phyloP scores from a whole-genome alignment of 2,888 invertebrate species.

The Netelia inedita region DNA sequence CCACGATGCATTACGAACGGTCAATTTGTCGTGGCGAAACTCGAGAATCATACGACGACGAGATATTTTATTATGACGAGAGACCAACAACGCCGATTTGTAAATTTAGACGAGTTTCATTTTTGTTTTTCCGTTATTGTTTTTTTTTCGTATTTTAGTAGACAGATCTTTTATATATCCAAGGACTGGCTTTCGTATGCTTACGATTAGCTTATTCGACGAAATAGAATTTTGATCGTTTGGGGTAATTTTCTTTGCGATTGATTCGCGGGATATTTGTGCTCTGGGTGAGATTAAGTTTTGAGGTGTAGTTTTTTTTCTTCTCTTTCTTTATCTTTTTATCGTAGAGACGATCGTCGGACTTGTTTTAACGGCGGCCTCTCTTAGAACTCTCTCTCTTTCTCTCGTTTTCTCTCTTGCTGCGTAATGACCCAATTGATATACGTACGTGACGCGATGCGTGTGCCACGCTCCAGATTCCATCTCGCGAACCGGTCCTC shows the following conservation, averaged over 20 bases:
- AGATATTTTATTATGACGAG: conserved; percentile 30
- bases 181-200: neutral
- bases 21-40: conserved; percentile 58
- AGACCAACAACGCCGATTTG: neutral
- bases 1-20: conserved; percentile 60
- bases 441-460: conserved; percentile 75
- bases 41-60: conserved; percentile 35
- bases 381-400: conserved; percentile 30
- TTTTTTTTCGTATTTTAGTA: neutral
- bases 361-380: conserved; percentile 8
- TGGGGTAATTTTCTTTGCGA: neutral
- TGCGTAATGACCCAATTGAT: conserved; percentile 80
- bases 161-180: neutral
- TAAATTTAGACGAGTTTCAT: conserved; percentile 11
- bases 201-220: too few species aligned
- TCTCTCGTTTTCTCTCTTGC: neutral
- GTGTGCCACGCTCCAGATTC: conserved; percentile 81
- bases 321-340: conserved; percentile 12
- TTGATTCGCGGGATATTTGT: too few species aligned
- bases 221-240: too few species aligned
- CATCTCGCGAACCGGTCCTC: conserved; percentile 67
- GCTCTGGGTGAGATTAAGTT: too few species aligned
- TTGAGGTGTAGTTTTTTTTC: neutral
- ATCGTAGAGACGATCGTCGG: conserved; percentile 16
- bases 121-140: neutral